Evolutionary conservation across 2,797 vertebrate species (phyloP).

Genomic region (Sebastes reedi): DNA sequence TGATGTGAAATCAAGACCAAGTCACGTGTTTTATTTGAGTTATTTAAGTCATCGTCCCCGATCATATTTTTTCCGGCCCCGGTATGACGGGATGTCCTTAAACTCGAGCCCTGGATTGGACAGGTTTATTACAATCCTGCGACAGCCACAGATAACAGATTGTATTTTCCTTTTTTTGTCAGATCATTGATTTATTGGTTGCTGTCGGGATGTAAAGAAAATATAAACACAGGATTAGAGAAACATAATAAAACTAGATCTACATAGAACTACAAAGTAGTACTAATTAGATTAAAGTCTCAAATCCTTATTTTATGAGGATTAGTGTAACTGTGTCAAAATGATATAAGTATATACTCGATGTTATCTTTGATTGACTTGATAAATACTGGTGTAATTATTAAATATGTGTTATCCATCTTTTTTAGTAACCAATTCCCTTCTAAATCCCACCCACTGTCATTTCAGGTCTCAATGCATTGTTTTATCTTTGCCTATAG

Average conservation of each 20-base stretch:
- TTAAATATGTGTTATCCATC: constrained; percentile 14
- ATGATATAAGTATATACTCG: neutral
- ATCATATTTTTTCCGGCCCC: no score
- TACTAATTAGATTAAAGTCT: neutral
- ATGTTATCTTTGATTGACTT: constrained; percentile 9
- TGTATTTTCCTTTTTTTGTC: neutral
- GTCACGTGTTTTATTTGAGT: neutral
- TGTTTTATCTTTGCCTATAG: constrained; percentile 3
- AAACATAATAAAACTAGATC: neutral
- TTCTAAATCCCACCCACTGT: neutral
- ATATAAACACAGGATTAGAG: neutral
- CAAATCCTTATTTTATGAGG: neutral
- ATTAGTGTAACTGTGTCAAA: constrained; percentile 10
- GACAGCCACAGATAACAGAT: no score
- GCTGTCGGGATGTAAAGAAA: neutral
- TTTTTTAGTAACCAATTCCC: constrained; percentile 2
- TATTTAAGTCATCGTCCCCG: neutral
- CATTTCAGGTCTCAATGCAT: constrained; percentile 14
- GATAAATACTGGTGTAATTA: constrained; percentile 20
- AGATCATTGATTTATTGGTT: neutral
- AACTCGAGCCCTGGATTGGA: neutral
- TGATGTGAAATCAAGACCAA: neutral
- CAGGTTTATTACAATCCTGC: neutral
- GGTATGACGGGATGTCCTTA: neutral
- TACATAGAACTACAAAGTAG: neutral